These are phyloP conservation scores for Steinernema hermaphroditum DNA, from an alignment of 2,888 invertebrate species.

Conservation along the genomic window DNA sequence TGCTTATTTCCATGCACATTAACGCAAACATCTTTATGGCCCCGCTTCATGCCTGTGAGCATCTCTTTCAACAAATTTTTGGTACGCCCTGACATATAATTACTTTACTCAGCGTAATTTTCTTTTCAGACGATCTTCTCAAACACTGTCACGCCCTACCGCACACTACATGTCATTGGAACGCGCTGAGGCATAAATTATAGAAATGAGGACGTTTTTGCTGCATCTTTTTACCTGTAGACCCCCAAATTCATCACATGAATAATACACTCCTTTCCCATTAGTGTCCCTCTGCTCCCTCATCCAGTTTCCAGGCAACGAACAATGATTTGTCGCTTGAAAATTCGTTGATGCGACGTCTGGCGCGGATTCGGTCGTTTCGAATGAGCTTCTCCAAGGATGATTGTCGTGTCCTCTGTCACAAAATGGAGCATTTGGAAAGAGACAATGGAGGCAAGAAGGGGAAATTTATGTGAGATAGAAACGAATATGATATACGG, in stretches of 20 bases:
- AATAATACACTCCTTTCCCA: background rate
- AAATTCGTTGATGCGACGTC: background rate
- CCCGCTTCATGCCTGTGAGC: too few relatives aligned
- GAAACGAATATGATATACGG: too few relatives aligned
- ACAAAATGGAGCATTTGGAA: background rate
- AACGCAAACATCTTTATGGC: too few relatives aligned
- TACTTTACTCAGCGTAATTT: too few relatives aligned
- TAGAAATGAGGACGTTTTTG: background rate
- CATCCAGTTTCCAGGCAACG: background rate
- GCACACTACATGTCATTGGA: background rate
- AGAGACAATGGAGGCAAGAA: background rate
- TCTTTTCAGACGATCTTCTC: too few relatives aligned
- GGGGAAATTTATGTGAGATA: too few relatives aligned
- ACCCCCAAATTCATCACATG: background rate
- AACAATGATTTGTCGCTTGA: background rate
- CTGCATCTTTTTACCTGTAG: background rate
- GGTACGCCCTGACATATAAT: too few relatives aligned
- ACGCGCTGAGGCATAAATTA: background rate
- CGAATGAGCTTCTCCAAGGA: background rate
- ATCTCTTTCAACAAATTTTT: too few relatives aligned
- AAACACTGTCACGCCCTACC: too few relatives aligned
- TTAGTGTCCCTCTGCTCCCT: background rate
- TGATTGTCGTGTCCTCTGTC: background rate
- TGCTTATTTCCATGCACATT: background rate
- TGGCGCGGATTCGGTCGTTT: slow-evolving; percentile 1